Base-by-base conservation (phyloP, 2,113 vertebrate species). In the Tympanuchus pallidicinctus region DNA sequence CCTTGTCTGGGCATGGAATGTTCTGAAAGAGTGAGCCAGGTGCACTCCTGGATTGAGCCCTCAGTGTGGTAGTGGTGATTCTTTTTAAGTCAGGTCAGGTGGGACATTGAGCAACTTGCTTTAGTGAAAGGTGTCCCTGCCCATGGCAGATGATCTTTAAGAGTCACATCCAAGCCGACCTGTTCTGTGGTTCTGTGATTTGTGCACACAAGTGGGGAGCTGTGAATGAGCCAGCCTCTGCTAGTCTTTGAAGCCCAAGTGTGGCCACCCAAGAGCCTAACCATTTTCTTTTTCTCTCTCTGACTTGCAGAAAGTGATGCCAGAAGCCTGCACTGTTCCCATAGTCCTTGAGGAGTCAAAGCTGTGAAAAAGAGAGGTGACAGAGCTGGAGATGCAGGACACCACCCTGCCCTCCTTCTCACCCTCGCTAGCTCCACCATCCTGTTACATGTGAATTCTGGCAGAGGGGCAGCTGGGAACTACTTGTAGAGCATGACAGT, bases 241-340 rank as follows among this genome's bases (percentile, higher is more conserved):
- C 13, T 60, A 24, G 24, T 54, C 32, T 89, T 34, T 66, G 64
- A 82, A 95, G 82, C 42, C 43, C 14, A 8, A 6, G 21, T 64
- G 38, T 92, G 61, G 66, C 64, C 47, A 48, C 10, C 8, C 50
- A 67, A 21, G 19, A 75, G 67, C 10, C 47, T 95, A 93, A 97
- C 50, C 11, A 25, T 74, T 5, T 5, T 78, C 42, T 65, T 94
- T 89, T 81, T 95, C 40, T 94, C 42, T 85, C 11, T 95, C 45
- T 95, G 64, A 94, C 21, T 96, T 96, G 63, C 82, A 96, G 91
- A 96, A 93, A 87, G 93, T n/a, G 40, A 50, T 83, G 59, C 71
- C 94, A 82, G 88, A 91, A 88, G 67, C 60, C 71, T 59, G 74
- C 24, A 4, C 19, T 36, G 65, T 88, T 85, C 54, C 92, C 25